Evolutionary conservation across 2,888 invertebrate species (phyloP), one percentile per base, ranked within the genome.

Genomic region (Drosophila greeni): DNA sequence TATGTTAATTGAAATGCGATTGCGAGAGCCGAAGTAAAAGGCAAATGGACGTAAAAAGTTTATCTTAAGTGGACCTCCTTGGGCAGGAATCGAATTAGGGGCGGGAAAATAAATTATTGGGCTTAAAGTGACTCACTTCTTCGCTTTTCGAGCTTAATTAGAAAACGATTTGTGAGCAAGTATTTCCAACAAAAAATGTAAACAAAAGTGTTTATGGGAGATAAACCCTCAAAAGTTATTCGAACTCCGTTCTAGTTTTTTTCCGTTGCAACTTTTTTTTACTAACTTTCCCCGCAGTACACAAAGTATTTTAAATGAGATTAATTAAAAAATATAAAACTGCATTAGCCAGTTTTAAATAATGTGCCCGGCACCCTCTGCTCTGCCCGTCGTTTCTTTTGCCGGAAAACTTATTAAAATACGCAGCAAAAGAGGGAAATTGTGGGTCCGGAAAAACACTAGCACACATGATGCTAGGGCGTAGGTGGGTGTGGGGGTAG

Each of bases 341-440:
- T 33, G 16, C 14, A 52, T 52, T 51, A 52, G n/a, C 29, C 9
- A 3, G 29, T 9, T 18, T 12, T 14, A 14, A 26, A 29, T 24
- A 24, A 39, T 14, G 12, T 14, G 12, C 18, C 11, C 14, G 6
- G 6, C 20, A 23, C 12, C 33, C 58, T 34, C 4, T 12, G 24
- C n/a, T 12, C 55, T 42, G 36, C 24, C 11, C 11, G 11, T 7
- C 20, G 7, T 23, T 14, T 11, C 42, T n/a, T 16, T 64, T 42
- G 24, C 31, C 42, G 48, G 14, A 23, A 72, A 58, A 49, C 53
- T 70, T 66, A 76, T 82, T 79, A 56, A 74, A 76, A 76, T 73
- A 59, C 65, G 43, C 40, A 57, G 47, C 62, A 56, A 66, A 72
- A 72, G 47, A 58, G 54, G 45, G 59, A 67, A 57, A 54, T 68